phyloP scores from a whole-genome alignment of 2,888 invertebrate species.

The Scrobipalpa atriplicella region DNA sequence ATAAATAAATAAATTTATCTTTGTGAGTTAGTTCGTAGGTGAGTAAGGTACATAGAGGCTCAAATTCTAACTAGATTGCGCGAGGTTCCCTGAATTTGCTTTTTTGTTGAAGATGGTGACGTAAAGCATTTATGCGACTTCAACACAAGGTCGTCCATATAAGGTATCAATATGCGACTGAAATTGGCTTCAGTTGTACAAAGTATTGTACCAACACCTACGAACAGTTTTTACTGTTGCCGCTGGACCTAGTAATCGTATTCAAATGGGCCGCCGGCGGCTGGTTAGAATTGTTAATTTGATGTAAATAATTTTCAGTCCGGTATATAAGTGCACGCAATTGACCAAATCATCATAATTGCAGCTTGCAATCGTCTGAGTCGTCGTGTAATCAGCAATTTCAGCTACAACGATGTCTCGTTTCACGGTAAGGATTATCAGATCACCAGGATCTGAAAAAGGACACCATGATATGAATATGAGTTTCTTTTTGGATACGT shows the following conservation, averaged over 20 bases:
- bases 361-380: constrained; percentile 54
- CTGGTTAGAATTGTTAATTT: constrained; percentile 75
- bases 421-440: constrained; percentile 64
- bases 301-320: constrained; percentile 72
- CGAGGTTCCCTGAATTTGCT: no score
- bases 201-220: constrained; percentile 28
- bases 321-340: constrained; percentile 74
- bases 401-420: constrained; percentile 64
- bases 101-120: no score
- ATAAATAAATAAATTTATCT: no score
- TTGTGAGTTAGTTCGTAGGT: no score
- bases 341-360: constrained; percentile 60
- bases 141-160: not conserved
- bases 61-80: no score
- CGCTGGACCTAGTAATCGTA: constrained; percentile 56
- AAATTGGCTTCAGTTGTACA: constrained; percentile 35
- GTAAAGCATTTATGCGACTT: no score
- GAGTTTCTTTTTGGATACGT: not conserved
- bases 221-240: constrained; percentile 37
- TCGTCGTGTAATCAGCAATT: constrained; percentile 48
- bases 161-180: not conserved
- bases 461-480: not conserved
- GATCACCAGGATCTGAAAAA: not conserved
- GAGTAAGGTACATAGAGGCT: no score
- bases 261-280: constrained; percentile 73